Conservation (phyloP, 2,888 invertebrate species). For the Aquatica leii region DNA sequence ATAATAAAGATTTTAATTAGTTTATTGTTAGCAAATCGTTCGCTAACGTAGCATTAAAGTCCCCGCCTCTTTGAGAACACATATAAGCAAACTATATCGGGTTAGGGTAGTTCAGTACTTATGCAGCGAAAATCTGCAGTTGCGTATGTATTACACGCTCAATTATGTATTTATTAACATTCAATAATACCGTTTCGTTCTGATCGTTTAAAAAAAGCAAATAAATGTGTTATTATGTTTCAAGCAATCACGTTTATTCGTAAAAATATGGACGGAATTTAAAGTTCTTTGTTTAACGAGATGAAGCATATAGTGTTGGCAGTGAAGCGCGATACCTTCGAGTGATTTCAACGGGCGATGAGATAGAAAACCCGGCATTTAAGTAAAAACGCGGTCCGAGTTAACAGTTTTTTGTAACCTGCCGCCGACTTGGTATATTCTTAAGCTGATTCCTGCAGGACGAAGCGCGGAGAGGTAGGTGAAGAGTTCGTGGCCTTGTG, state of each 20-base stretch:
- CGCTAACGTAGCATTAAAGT: slow-evolving; percentile 42
- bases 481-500: slow-evolving; percentile 61
- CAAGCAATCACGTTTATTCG: not conserved
- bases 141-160: slow-evolving; percentile 22
- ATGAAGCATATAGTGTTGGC: slow-evolving; percentile 14
- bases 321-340: slow-evolving; percentile 48
- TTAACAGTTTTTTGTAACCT: slow-evolving; percentile 57
- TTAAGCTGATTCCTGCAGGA: slow-evolving; percentile 52
- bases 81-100: no score
- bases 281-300: slow-evolving; percentile 19
- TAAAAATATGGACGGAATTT: not conserved
- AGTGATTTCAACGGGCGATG: slow-evolving; percentile 56
- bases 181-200: not conserved
- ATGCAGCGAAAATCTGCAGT: slow-evolving; percentile 16
- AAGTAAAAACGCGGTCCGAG: slow-evolving; percentile 52
- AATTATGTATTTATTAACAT: slow-evolving; percentile 31
- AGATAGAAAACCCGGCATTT: slow-evolving; percentile 56
- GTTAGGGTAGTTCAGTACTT: not conserved
- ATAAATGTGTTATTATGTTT: not conserved
- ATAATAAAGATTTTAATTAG: slow-evolving; percentile 41
- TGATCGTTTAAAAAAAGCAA: not conserved
- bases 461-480: slow-evolving; percentile 50
- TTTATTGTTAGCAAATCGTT: slow-evolving; percentile 40
- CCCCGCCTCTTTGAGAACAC: slow-evolving; percentile 31
- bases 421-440: slow-evolving; percentile 62